Base-by-base conservation (phyloP, 1,140 invertebrate species). In the Heliothis virescens region DNA sequence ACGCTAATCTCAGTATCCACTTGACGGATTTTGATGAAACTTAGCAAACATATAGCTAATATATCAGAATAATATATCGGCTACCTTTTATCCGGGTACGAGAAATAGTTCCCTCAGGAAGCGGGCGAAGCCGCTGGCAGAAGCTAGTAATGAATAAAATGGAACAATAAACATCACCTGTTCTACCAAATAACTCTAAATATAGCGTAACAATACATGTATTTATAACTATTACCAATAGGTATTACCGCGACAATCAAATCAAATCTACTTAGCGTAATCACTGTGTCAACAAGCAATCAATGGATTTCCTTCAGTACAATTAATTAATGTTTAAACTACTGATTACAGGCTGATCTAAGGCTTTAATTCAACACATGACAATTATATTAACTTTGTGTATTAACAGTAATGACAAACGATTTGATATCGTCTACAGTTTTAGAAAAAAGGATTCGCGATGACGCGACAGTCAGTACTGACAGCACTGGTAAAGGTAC, bases 301-400 rank as follows among this genome's bases (percentile, higher is more conserved):
- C 26, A n/a, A 72, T n/a, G 18, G 50, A 55, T 72, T 55, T 34
- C 50, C 21, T 16, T 16, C 15, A 18, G 62, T 41, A 41, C n/a
- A 57, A 34, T 72, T 57, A 72, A 72, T 72, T 72, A 72, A 55
- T 55, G 52, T 72, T 72, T 34, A 72, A 57, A 53, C 69, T 57
- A 41, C 26, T 72, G 18, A 72, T 57, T 57, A 57, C 26, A 12
- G 29, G n/a, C 48, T 67, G 26, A 29, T 50, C 65, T 53, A 69
- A 15, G 16, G 13, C 21, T 53, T 15, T 12, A 48, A 53, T 16
- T 18, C 52, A 69, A 53, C 48, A 69, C 21, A 16, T 26, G 11
- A 34, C 47, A 52, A 53, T 69, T 52, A 53, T 69, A 16, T 65
- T 16, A 65, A 57, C 2, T 2, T 57, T 18, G 16, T 21, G 11